Conservation (phyloP, 2,113 vertebrate species). For the Poecilia latipinna region DNA sequence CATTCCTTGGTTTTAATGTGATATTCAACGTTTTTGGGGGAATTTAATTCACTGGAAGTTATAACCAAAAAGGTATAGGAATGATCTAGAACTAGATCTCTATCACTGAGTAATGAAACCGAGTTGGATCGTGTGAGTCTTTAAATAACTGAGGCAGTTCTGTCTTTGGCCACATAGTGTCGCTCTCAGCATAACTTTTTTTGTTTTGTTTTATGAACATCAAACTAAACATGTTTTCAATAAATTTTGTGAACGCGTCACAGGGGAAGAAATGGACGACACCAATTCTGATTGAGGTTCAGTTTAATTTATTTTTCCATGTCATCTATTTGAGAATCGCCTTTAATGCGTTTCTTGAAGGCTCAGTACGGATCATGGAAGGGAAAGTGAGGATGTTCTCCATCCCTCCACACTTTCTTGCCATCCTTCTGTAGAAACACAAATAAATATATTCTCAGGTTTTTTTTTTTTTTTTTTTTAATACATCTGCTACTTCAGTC, state of each 20-base stretch:
- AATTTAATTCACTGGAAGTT: background rate
- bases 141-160: slow-evolving; percentile 6
- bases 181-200: slow-evolving; percentile 11
- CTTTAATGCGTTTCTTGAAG: background rate
- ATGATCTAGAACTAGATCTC: background rate
- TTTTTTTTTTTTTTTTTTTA: too few species aligned
- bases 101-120: background rate
- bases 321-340: background rate
- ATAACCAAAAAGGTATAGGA: too few species aligned
- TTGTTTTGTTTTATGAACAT: background rate
- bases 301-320: background rate
- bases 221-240: background rate
- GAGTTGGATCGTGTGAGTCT: background rate
- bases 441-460: too few species aligned
- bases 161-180: slow-evolving; percentile 38
- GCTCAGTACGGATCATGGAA: slow-evolving; percentile 74
- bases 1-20: background rate
- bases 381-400: slow-evolving; percentile 78
- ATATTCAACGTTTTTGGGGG: too few species aligned
- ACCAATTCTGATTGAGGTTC: background rate
- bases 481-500: too few species aligned
- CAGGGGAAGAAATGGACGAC: background rate
- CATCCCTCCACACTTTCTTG: slow-evolving; percentile 76
- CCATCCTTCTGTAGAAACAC: slow-evolving; percentile 62
- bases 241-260: background rate